Conservation (phyloP, 2,113 vertebrate species). For the Turnix velox region DNA sequence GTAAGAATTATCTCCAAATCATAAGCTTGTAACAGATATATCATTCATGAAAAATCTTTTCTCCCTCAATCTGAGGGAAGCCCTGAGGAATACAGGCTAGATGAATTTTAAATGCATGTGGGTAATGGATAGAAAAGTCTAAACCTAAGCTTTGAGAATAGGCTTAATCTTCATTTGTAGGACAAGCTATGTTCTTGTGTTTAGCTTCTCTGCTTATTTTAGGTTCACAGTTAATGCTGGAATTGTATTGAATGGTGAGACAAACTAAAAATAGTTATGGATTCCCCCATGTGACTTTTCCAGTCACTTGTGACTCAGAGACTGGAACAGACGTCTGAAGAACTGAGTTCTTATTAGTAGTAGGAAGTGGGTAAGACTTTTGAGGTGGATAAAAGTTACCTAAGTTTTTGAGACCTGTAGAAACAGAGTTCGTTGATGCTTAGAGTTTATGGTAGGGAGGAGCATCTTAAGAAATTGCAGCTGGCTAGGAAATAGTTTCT, state of each 20-base stretch:
- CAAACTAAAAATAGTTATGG: background rate
- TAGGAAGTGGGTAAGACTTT: background rate
- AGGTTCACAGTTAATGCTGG: background rate
- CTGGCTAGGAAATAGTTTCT: background rate
- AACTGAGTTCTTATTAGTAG: background rate
- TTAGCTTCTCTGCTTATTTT: background rate
- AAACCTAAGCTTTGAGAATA: background rate
- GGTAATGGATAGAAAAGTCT: background rate
- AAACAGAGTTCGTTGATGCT: background rate
- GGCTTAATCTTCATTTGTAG: background rate
- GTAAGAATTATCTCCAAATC: background rate
- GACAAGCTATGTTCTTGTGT: background rate
- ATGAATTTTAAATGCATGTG: constrained; percentile 9
- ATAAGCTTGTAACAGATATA: constrained; percentile 1
- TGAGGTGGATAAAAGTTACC: background rate
- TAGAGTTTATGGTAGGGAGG: background rate
- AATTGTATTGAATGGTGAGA: background rate
- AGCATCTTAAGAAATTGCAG: background rate
- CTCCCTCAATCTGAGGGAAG: background rate
- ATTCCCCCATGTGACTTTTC: background rate
- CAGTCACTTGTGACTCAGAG: constrained; percentile 13
- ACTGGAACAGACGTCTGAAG: background rate
- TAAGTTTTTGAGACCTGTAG: background rate
- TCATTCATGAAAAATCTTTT: constrained; percentile 12
- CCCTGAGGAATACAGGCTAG: background rate